Evolutionary conservation across 2,888 invertebrate species (phyloP), one percentile per base, ranked within the genome.

Genomic region (Pediacus dermestoides): DNA sequence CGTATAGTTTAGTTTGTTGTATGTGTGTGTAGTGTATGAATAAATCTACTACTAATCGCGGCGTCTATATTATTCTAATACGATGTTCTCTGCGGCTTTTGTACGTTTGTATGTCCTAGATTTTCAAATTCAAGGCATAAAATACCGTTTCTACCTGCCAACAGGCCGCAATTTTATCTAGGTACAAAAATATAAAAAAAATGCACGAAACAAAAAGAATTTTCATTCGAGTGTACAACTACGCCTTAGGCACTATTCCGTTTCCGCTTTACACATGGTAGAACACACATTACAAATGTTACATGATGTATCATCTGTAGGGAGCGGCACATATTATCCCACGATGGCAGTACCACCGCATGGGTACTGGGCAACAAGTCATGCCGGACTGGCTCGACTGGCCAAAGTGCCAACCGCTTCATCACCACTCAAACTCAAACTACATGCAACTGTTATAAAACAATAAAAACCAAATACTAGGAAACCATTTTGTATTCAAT

Each of bases 231-330:
- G 55, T 60, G 61, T 64, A 65, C 60, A 53, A 57, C 60, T 63
- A 57, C 63, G 65, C 66, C 66, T 64, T 58, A 54, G 64, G 67
- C 62, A 50, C 53, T 57, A 61, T 66, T 63, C 63, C 61, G 66
- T 67, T 68, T 68, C 68, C 68, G 68, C 62, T 68, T 67, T 63
- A 64, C 68, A 67, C 68, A 68, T 68, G 67, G 62, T 54, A 59
- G 67, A 58, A 57, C 68, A 68, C 66, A 63, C 60, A 61, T 64
- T 66, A 66, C 65, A 60, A 63, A 64, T 58, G 65, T 58, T 63
- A 58, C 51, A 46, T 43, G 50, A 52, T 49, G 50, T 48, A 52
- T 49, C 36, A 48, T 62, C 37, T 42, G 34, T 43, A 53, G 56
- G 55, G 58, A 64, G 64, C 66, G 66, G 64, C 58, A 51, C 40